Evolutionary conservation across 2,797 vertebrate species (phyloP).

Genomic region (Mallotus villosus): DNA sequence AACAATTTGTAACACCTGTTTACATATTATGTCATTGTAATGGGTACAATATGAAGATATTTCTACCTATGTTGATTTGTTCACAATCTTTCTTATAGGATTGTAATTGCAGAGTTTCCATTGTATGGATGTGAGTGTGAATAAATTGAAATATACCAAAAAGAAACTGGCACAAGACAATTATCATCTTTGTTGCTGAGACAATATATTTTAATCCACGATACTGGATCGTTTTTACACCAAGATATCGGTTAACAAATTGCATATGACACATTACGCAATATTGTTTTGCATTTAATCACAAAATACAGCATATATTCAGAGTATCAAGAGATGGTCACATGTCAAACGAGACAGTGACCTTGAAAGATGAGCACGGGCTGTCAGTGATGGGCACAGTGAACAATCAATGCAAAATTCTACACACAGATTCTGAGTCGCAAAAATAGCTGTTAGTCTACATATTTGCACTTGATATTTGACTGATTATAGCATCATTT

Average conservation of each 20-base stretch:
- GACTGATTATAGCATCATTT: not conserved
- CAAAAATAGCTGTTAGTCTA: conserved; percentile 59
- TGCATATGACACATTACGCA: conserved; percentile 1
- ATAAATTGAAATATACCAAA: not conserved
- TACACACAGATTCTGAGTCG: conserved; percentile 63
- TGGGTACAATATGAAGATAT: too few species aligned
- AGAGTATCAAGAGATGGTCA: not conserved
- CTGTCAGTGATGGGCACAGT: conserved; percentile 14
- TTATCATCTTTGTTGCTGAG: not conserved
- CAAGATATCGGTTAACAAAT: conserved; percentile 11
- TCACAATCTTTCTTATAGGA: too few species aligned
- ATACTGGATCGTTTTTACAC: conserved; percentile 3
- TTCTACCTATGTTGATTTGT: too few species aligned
- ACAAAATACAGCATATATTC: conserved; percentile 27
- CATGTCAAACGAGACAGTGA: not conserved
- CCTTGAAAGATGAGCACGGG: not conserved
- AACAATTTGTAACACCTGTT: too few species aligned
- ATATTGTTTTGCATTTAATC: conserved; percentile 23
- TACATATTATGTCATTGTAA: too few species aligned
- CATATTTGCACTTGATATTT: not conserved
- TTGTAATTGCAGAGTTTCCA: too few species aligned
- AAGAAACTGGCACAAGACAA: conserved; percentile 2
- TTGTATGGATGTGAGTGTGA: not conserved
- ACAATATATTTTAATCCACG: conserved; percentile 6
- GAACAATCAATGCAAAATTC: conserved; percentile 69